Conservation (phyloP, 2,797 vertebrate species). For the Enteromius thamalakanensis region DNA sequence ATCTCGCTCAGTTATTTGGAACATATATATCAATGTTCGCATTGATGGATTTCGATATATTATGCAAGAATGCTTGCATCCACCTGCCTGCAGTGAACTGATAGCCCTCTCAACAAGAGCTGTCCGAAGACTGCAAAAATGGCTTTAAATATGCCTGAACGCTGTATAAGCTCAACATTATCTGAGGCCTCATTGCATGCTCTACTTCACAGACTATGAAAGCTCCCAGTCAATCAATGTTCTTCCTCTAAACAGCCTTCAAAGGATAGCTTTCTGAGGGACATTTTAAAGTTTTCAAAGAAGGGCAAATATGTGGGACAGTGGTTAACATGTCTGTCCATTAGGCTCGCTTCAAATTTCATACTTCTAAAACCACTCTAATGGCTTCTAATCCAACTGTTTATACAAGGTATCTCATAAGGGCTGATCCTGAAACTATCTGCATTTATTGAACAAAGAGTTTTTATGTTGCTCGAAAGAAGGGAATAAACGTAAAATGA, state of each 20-base stretch:
- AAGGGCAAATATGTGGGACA: background rate
- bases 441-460: background rate
- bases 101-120: conserved; percentile 34
- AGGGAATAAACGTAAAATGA: conserved; percentile 4
- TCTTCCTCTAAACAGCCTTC: conserved; percentile 40
- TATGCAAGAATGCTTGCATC: conserved; percentile 32
- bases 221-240: conserved; percentile 57
- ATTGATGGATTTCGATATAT: conserved; percentile 15
- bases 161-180: conserved; percentile 53
- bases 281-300: conserved; percentile 33
- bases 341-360: background rate
- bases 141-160: conserved; percentile 54
- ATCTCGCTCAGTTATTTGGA: background rate
- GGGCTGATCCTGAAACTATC: background rate
- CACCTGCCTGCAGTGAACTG: conserved; percentile 29
- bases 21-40: background rate
- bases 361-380: background rate
- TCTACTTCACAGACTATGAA: conserved; percentile 55
- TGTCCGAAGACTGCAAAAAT: conserved; percentile 35
- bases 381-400: background rate
- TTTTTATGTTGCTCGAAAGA: background rate
- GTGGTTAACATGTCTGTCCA: background rate
- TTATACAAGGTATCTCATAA: background rate
- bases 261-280: conserved; percentile 26
- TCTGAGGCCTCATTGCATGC: conserved; percentile 60